phyloP scores from a whole-genome alignment of 92 coral and sea anemone species.

The Siderastrea radians region DNA sequence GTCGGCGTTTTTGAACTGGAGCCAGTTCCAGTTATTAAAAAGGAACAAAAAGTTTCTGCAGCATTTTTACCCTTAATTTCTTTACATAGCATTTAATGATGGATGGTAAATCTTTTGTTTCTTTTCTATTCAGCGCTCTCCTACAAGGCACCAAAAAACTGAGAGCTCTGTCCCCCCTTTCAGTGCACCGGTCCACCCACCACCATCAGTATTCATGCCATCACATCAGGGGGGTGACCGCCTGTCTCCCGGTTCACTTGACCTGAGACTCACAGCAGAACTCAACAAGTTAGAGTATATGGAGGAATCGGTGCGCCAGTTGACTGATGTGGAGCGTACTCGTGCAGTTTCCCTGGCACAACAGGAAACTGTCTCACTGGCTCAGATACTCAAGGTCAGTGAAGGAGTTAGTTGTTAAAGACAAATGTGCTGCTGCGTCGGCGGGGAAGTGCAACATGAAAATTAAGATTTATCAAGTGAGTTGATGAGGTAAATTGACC shows the following conservation, averaged over 20 bases:
- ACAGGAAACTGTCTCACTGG: constrained; percentile 97
- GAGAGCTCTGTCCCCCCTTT: constrained; percentile 54
- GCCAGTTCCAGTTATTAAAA: too few relatives aligned
- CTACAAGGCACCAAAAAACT: constrained; percentile 40
- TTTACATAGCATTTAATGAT: too few relatives aligned
- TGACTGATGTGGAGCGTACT: constrained; percentile 92
- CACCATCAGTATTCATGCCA: constrained; percentile 70
- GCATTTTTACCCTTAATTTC: too few relatives aligned
- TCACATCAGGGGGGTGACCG: constrained; percentile 84
- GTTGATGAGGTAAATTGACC: too few relatives aligned
- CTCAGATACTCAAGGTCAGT: constrained; percentile 95
- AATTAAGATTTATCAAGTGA: too few relatives aligned
- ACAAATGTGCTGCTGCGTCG: too few relatives aligned
- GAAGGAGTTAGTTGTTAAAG: neutral
- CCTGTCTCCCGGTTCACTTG: constrained; percentile 96
- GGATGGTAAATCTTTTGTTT: neutral
- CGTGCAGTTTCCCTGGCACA: constrained; percentile 92
- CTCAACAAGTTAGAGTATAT: constrained; percentile 94
- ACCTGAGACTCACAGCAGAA: constrained; percentile 92
- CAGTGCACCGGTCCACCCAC: constrained; percentile 61
- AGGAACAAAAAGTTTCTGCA: too few relatives aligned
- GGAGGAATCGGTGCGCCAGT: constrained; percentile 97
- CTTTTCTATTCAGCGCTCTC: constrained; percentile 53
- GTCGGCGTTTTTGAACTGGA: too few relatives aligned
- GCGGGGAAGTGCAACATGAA: too few relatives aligned